These are phyloP conservation scores for Adineta ricciae DNA, from an alignment of 2,888 invertebrate species.

Conservation along the genomic window DNA sequence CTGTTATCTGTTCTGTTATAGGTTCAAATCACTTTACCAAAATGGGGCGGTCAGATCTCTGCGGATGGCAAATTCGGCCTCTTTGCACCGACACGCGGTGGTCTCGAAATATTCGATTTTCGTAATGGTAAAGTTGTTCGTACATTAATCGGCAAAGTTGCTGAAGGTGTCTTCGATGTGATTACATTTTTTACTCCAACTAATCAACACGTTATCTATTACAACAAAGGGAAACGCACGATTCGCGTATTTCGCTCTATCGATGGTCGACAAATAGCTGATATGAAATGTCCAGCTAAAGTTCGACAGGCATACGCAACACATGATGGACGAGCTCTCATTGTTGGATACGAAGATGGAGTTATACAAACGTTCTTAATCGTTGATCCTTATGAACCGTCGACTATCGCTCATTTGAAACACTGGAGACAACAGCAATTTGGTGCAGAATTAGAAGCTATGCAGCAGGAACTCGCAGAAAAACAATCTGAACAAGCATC, in stretches of 20 bases:
- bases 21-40: slow-evolving; percentile 56
- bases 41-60: slow-evolving; percentile 72
- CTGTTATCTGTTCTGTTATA: slow-evolving; percentile 53
- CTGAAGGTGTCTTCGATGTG: slow-evolving; percentile 91
- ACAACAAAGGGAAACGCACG: slow-evolving; percentile 87
- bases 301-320: slow-evolving; percentile 75
- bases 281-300: slow-evolving; percentile 73
- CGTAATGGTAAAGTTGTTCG: slow-evolving; percentile 76
- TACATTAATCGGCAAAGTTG: slow-evolving; percentile 74
- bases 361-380: slow-evolving; percentile 27
- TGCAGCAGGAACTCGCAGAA: background rate
- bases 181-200: slow-evolving; percentile 84
- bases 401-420: slow-evolving; percentile 22
- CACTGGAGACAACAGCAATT: slow-evolving; percentile 10
- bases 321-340: slow-evolving; percentile 66
- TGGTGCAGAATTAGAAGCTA: background rate
- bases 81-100: slow-evolving; percentile 80
- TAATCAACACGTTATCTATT: slow-evolving; percentile 87
- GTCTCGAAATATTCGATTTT: slow-evolving; percentile 75
- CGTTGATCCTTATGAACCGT: slow-evolving; percentile 25
- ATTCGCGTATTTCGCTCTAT: slow-evolving; percentile 77
- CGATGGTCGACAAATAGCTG: slow-evolving; percentile 82
- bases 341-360: slow-evolving; percentile 35
- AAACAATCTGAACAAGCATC: background rate
- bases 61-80: slow-evolving; percentile 66